phyloP scores from a whole-genome alignment of 2,888 invertebrate species.

The Aproaerema taeniolella region DNA sequence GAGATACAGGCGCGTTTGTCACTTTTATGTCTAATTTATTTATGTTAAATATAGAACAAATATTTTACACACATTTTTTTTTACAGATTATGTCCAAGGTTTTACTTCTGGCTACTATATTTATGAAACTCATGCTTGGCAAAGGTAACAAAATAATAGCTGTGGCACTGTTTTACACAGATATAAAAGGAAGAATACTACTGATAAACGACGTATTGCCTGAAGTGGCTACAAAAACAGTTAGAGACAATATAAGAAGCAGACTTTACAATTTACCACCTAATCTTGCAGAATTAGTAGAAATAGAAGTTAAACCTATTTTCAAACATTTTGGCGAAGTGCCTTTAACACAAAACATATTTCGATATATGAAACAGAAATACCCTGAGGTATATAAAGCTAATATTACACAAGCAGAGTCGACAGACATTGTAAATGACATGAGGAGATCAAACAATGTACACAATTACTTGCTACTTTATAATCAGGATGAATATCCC shows the following conservation, averaged over 20 bases:
- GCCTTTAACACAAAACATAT: not conserved
- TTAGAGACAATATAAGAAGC: not conserved
- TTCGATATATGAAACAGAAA: not conserved
- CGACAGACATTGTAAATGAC: not conserved
- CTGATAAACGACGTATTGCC: not conserved
- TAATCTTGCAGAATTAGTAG: too few relatives aligned
- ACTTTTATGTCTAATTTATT: too few relatives aligned
- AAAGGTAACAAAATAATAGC: not conserved
- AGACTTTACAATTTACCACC: not conserved
- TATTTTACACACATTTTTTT: too few relatives aligned
- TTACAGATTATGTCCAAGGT: too few relatives aligned
- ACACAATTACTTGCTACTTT: too few relatives aligned
- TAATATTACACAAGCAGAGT: not conserved
- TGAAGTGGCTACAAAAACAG: not conserved
- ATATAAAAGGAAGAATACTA: not conserved
- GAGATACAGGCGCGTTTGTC: too few relatives aligned
- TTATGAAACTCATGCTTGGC: not conserved
- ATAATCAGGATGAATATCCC: too few relatives aligned
- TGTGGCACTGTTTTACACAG: not conserved
- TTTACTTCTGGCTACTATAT: too few relatives aligned
- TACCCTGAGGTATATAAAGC: not conserved
- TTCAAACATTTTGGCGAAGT: not conserved
- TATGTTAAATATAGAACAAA: too few relatives aligned
- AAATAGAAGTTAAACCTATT: not conserved
- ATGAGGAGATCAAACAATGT: not conserved